phyloP scores from a whole-genome alignment of 2,888 invertebrate genomes.

The Volucella inflata region DNA sequence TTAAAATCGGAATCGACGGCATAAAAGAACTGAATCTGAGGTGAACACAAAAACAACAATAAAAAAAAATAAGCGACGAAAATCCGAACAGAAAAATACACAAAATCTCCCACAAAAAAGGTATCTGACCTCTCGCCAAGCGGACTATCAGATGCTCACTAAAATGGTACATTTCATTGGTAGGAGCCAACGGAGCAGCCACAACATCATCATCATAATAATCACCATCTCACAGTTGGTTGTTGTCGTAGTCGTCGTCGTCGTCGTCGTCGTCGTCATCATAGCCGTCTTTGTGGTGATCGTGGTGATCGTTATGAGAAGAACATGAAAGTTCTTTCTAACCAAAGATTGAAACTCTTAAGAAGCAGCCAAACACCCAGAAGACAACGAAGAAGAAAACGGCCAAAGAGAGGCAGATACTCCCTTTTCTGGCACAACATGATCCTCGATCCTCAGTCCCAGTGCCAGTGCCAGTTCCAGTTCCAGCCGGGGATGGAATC shows the following conservation, averaged over 20 bases:
- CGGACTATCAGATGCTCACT: slow-evolving; percentile 84
- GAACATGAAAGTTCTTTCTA: slow-evolving; percentile 63
- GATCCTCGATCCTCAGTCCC: no score
- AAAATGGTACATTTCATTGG: slow-evolving; percentile 80
- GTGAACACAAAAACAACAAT: background rate
- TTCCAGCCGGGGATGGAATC: slow-evolving; percentile 21
- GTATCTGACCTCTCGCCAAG: slow-evolving; percentile 82
- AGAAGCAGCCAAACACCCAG: slow-evolving; percentile 43
- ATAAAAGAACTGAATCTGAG: slow-evolving; percentile 24
- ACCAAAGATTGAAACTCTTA: slow-evolving; percentile 23
- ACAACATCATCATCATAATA: slow-evolving; percentile 62
- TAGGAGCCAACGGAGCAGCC: slow-evolving; percentile 68
- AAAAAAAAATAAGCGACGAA: slow-evolving; percentile 23
- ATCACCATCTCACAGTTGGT: slow-evolving; percentile 54
- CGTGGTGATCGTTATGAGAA: slow-evolving; percentile 42
- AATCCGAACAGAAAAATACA: slow-evolving; percentile 47
- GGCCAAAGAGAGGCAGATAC: slow-evolving; percentile 60
- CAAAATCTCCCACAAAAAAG: slow-evolving; percentile 70
- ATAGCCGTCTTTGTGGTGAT: slow-evolving; percentile 13
- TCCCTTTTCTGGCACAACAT: slow-evolving; percentile 65
- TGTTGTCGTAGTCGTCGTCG: slow-evolving; percentile 38
- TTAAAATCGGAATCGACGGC: background rate
- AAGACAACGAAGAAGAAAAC: slow-evolving; percentile 3
- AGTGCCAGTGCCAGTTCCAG: slow-evolving; percentile 10
- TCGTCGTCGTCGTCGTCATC: slow-evolving; percentile 46